These are phyloP conservation scores for Haliclystus octoradiatus DNA, from an alignment of 30 jellyfish, hydroid and myxozoan genomes.

Conservation along the genomic window DNA sequence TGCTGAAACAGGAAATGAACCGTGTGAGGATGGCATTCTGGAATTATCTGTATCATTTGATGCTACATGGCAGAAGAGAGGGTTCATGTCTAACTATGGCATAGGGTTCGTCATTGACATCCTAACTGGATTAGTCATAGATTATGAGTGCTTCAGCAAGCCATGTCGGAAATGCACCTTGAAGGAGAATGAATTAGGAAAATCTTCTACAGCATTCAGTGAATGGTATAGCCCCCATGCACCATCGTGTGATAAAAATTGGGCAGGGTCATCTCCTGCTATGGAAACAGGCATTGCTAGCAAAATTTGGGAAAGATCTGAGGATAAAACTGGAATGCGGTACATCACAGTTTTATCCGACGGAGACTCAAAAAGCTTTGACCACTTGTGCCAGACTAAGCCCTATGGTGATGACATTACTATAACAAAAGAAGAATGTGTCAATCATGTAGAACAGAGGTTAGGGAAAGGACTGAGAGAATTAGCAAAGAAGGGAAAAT, in stretches of 20 bases:
- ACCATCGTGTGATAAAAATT: constrained; percentile 7
- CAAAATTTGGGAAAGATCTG: constrained; percentile 13
- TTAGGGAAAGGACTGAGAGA: no score
- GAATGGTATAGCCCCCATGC: constrained; percentile 13
- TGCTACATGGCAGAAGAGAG: constrained; percentile 30
- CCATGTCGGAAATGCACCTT: no score
- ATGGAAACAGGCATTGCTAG: constrained; percentile 20
- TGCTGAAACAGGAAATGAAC: no score
- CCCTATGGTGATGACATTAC: no score
- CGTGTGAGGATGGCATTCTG: constrained; percentile 5
- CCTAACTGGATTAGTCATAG: constrained; percentile 15
- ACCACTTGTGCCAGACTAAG: no score
- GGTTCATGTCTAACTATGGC: constrained; percentile 33
- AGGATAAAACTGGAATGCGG: no score
- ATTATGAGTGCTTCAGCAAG: constrained; percentile 10
- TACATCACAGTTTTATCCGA: no score
- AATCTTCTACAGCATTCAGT: constrained; percentile 3
- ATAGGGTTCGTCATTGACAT: constrained; percentile 10
- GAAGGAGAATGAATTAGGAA: constrained; percentile 7
- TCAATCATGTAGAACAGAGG: no score
- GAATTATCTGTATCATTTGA: constrained; percentile 12
- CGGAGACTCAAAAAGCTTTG: no score
- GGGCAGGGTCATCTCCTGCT: constrained; percentile 5
- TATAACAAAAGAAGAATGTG: no score
- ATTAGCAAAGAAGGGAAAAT: no score